Evolutionary conservation across 1,140 invertebrate species (phyloP), one percentile per base, ranked within the genome.

Genomic region (Cyclargus thomasi): DNA sequence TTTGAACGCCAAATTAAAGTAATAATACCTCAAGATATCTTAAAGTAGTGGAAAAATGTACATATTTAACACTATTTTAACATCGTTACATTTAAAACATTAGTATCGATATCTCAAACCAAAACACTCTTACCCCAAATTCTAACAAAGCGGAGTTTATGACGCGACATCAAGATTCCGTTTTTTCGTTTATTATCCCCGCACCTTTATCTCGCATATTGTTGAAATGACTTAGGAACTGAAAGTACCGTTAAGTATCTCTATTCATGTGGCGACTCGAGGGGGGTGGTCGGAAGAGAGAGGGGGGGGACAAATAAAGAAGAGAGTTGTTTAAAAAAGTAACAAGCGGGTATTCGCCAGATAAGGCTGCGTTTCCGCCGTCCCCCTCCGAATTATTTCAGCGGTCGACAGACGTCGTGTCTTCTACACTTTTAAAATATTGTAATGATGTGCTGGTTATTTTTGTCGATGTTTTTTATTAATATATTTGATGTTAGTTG

Each of bases 151-250:
- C 21, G 4, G 55, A 59, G 55, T 20, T 59, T 59, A 59, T 21
- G 55, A 20, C 53, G 53, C 17, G 53, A 55, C 55, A 18, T 20
- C 55, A 21, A 77, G 18, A 22, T 22, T 53, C 53, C 36, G 22
- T 66, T 62, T 66, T 79, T 79, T 73, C 75, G 82, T 90, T 88
- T 90, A 88, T 88, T 90, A 90, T 88, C 87, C 29, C 86, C 74
- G 73, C 68, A 75, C 77, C 85, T 83, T 87, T 89, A 89, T 89
- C 83, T 78, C 65, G 73, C 55, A 74, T 82, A 88, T 90, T 86
- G 83, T 85, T 82, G 86, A 87, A 86, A 87, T 89, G 86, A 90
- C 85, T 89, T 90, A 90, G 83, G 76, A 90, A 89, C 86, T 90
- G 86, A 81, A 83, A 86, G 80, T 86, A 80, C 83, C 85, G 88